Evolutionary conservation across 1,140 invertebrate genomes (phyloP), one percentile per base, ranked within the genome.

Genomic region (Apolygus lucorum): DNA sequence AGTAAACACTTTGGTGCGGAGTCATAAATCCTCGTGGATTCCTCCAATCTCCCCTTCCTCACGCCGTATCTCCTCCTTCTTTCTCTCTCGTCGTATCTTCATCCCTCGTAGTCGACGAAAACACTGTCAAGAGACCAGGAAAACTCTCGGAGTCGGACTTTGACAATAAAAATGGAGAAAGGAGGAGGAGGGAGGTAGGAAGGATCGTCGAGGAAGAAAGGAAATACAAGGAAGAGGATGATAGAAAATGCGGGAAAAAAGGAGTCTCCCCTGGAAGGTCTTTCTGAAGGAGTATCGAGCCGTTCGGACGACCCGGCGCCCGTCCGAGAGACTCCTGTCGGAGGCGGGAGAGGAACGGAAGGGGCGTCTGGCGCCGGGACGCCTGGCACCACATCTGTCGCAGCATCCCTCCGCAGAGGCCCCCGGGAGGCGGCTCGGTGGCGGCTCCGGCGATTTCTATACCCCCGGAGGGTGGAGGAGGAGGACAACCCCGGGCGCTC

Each of bases 321-420:
- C 54, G 54, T 59, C 54, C 8, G 54, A 22, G 11, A 49, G 34
- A 11, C 34, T 59, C 11, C 22, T 22, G 54, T 22, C 22, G 54
- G 54, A 17, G 29, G 67, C 67, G 29, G 34, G n/a, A 11, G n/a
- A n/a, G 54, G 4, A 17, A 49, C 1, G 34, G 34, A 24, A 11
- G 34, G 25, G 29, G 2, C n/a, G 29, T 14, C 49, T n/a, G 67
- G 67, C 67, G 67, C 67, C 67, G 67, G 29, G 67, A 68, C 67
- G 34, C 67, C 68, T 22, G 68, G 68, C 68, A 24, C 68, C 68
- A 54, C 27, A 62, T 69, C 68, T 69, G 68, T 69, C 68, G 52
- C 68, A 63, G 68, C 68, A 63, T 63, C 68, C 29, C 67, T 29
- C 21, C 28, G 4, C 59, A 22, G 1, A 1, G 17, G 34, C 34